These are phyloP conservation scores for Aurelia aurita complex sp. Pacific DNA, from an alignment of 30 jellyfish, hydroid and myxozoan species.

Conservation along the genomic window DNA sequence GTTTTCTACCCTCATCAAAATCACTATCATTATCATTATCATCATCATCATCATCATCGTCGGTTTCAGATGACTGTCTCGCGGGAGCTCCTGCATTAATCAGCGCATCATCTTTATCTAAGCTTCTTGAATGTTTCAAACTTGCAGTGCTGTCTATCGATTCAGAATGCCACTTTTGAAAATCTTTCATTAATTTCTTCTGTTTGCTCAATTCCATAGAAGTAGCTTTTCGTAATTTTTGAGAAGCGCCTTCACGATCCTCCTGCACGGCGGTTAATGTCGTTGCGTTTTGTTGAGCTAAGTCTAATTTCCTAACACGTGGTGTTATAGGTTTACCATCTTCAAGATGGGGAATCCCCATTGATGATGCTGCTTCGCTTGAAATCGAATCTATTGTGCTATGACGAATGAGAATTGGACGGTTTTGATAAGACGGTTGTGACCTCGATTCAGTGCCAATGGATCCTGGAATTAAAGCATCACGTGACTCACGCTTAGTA, in stretches of 20 bases:
- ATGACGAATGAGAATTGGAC: constrained; percentile 51
- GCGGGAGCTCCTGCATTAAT: too few relatives aligned
- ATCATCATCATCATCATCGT: not conserved
- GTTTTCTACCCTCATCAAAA: constrained; percentile 20
- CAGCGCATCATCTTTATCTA: not conserved
- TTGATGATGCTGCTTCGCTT: constrained; percentile 62
- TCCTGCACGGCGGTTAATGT: constrained; percentile 43
- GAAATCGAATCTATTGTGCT: constrained; percentile 71
- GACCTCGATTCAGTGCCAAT: constrained; percentile 50
- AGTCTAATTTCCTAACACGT: constrained; percentile 56
- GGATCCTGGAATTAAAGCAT: constrained; percentile 68
- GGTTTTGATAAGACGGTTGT: constrained; percentile 9
- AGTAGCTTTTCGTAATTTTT: constrained; percentile 27
- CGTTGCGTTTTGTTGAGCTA: constrained; percentile 32
- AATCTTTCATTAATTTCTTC: not conserved
- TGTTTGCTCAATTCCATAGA: constrained; percentile 17
- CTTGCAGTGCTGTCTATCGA: not conserved
- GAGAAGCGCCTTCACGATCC: constrained; percentile 25
- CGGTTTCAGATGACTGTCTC: not conserved
- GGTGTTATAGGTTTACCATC: constrained; percentile 47
- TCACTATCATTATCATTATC: constrained; percentile 51
- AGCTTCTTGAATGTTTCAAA: not conserved
- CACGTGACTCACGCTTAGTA: constrained; percentile 67
- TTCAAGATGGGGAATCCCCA: constrained; percentile 69
- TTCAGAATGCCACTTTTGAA: not conserved